These are phyloP conservation scores for Hyperopisus bebe DNA, from an alignment of 2,113 vertebrate genomes.

Conservation along the genomic window DNA sequence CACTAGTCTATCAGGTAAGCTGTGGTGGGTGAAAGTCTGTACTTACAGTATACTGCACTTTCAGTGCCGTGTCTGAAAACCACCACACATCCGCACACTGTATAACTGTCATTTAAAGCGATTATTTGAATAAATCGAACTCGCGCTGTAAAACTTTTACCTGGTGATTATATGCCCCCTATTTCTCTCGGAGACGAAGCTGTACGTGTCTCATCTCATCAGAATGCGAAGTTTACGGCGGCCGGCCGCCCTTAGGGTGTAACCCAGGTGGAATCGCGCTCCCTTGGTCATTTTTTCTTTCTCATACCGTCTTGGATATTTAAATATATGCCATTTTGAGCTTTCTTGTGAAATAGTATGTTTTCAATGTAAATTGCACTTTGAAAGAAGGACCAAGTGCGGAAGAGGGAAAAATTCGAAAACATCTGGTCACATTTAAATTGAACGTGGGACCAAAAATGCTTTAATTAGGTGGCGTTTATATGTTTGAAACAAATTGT, in stretches of 20 bases:
- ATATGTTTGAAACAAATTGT: background rate
- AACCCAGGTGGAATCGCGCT: background rate
- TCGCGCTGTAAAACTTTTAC: background rate
- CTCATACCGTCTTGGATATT: background rate
- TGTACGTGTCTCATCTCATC: background rate
- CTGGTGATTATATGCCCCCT: background rate
- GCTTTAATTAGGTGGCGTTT: background rate
- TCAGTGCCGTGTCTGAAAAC: background rate
- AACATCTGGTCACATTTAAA: background rate
- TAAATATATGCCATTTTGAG: background rate
- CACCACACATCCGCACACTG: background rate
- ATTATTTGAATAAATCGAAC: background rate
- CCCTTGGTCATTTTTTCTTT: background rate
- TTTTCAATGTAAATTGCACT: background rate
- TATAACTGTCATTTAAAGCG: background rate
- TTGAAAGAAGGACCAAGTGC: background rate
- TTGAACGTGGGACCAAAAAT: background rate
- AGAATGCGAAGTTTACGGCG: background rate
- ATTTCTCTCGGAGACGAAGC: background rate
- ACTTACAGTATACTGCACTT: background rate
- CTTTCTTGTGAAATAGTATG: background rate
- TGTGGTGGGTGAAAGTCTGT: background rate
- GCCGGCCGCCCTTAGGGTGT: background rate
- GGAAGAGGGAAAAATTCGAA: background rate
- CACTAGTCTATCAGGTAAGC: background rate